Evolutionary conservation across 2,113 vertebrate species (phyloP), one percentile per base, ranked within the genome.

Genomic region (Petrocephalus microphthalmus): DNA sequence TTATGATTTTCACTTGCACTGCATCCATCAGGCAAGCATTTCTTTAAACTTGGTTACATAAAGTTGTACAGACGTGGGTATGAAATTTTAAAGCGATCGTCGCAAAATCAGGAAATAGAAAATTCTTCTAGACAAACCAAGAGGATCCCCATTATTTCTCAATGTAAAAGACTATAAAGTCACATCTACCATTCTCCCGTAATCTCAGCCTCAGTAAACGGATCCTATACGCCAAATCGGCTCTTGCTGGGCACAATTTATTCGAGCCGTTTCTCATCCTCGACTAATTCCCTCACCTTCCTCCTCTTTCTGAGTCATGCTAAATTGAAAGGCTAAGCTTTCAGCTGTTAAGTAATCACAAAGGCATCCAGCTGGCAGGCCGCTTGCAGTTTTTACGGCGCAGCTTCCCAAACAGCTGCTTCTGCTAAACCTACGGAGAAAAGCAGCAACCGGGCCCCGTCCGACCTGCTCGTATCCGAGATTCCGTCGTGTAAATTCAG

Each of bases 361-460:
- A 91, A 94, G 91, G 92, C 93, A 92, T 94, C 94, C 94, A 94
- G 94, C 91, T 94, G 94, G 94, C 94, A 93, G 90, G 85, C 90
- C 91, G 90, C 89, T 88, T 91, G 64, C 78, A 56, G 47, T 85
- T 85, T 87, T 47, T n/a, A 83, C n/a, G 52, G 82, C 1, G 47
- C 10, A 49, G 84, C 87, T 90, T 87, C 87, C 78, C 51, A 33
- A 88, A 57, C 29, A 78, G 29, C 60, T 60, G 54, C 78, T 60
- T 13, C 5, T 2, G 56, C 33, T 7, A 25, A 25, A 60, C 11
- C 52, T 11, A 22, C 7, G 2, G 78, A 57, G 53, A 22, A 33
- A 33, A 57, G 53, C 33, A 4, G 37, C 2, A 10, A n/a, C 29
- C 17, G 19, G 6, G 8, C 15, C 51, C 52, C 19, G 11, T 83